phyloP scores from a whole-genome alignment of 2,113 vertebrate species.

The Sprattus sprattus region DNA sequence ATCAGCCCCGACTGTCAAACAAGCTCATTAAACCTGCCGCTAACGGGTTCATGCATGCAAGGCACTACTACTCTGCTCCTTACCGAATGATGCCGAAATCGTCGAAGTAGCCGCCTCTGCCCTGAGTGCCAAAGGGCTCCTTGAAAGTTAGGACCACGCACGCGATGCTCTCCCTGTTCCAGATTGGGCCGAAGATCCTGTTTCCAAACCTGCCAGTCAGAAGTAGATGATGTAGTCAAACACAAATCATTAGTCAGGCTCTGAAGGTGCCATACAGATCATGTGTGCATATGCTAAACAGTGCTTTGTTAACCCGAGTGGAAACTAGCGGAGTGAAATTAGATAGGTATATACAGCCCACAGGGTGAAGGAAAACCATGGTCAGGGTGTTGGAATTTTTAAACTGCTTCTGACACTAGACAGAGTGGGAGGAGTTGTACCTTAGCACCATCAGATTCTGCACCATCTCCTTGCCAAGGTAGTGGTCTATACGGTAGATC shows the following conservation, averaged over 20 bases:
- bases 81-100: constrained; percentile 92
- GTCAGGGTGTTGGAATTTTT: background rate
- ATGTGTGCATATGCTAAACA: no score
- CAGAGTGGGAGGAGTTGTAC: constrained; percentile 53
- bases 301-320: no score
- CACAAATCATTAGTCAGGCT: background rate
- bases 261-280: background rate
- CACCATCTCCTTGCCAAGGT: constrained; percentile 94
- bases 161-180: constrained; percentile 88
- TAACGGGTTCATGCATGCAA: background rate
- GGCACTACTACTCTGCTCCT: constrained; percentile 21
- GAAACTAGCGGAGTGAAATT: no score
- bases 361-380: background rate
- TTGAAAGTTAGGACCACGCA: constrained; percentile 89
- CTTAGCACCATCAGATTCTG: constrained; percentile 93
- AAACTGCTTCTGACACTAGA: background rate
- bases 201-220: constrained; percentile 83
- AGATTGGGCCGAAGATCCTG: constrained; percentile 87
- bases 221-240: background rate
- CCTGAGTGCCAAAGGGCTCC: constrained; percentile 90
- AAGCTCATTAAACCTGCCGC: background rate
- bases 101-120: constrained; percentile 89
- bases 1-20: background rate
- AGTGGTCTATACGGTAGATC: constrained; percentile 94
- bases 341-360: no score